Evolutionary conservation across 2,113 vertebrate genomes (phyloP), one percentile per base, ranked within the genome.

Genomic region (Hucho hucho): DNA sequence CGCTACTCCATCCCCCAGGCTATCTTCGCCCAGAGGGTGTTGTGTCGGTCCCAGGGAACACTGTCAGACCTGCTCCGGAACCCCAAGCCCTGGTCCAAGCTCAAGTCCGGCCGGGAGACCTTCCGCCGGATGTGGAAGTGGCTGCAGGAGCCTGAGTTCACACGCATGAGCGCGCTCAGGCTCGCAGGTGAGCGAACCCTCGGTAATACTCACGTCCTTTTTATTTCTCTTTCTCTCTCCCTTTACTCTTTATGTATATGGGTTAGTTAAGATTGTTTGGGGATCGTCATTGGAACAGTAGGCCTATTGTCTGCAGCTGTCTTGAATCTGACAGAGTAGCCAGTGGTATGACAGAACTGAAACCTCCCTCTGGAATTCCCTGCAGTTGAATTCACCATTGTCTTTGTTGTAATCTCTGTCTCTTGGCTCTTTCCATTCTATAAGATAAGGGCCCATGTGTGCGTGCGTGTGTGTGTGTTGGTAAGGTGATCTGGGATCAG

Each of bases 81-180:
- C 94, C 98, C 98, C 88, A 99, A 99, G 82, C 98, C 98, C 76
- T 99, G 98, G 98, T 99, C 97, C 94, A 99, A 99, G 88, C 97
- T 99, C 90, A 99, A 99, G 92, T 99, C 97, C 63, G 98, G 98
- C 47, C 94, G 98, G 76, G 98, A 99, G 94, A 99, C 98, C 77
- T 99, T 99, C 89, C 95, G 98, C 74, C 96, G 98, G 79, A 99
- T 99, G 98, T 99, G 98, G 98, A 99, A 99, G 88, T 99, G 98
- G 98, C 95, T 99, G 86, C 98, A 99, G 90, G 98, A 99, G 93
- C 98, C 98, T 66, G 98, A 99, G 92, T 99, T 98, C 90, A 97
- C 99, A 88, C 93, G 98, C 84, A 99, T 99, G 98, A 98, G 97
- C 32, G 95, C 98, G 78, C 97, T 99, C 92, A 95, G 98, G 90